Evolutionary conservation across 2,797 vertebrate genomes (phyloP), one percentile per base, ranked within the genome.

Genomic region (Propithecus perrieri): DNA sequence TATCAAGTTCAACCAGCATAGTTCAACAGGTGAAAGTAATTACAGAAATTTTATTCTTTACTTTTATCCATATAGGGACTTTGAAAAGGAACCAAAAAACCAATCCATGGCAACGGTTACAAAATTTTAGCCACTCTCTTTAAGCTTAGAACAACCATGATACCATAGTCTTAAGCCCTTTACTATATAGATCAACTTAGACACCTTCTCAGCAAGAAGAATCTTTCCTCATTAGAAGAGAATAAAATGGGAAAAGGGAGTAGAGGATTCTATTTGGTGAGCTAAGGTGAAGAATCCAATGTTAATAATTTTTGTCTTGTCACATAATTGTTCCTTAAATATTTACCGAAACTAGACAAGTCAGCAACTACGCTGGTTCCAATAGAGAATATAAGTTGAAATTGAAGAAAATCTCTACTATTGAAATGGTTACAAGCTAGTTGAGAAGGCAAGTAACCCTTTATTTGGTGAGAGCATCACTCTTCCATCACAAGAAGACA

Each of bases 1-100:
- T 30, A 71, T 53, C 89, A 86, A 85, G 48, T 69, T 97, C 69
- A 93, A 46, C 22, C 35, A 69, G n/a, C 43, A n/a, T 24, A 88
- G 35, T 84, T 97, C 89, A 94, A 63, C 38, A 94, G 75, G 79
- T 87, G 48, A 95, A 94, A 90, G 38, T 89, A 94, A 93, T 87
- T 61, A 91, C 46, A 95, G 6, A 14, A 28, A 80, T 86, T 89
- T 72, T 48, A 88, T 69, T 85, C 57, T 69, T 90, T 75, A 57
- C 11, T 92, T 90, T 95, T 92, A 89, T 41, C 26, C 43, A 55
- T 74, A 63, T 18, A 53, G 65, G 38, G 69, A 85, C 74, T 86
- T 93, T 81, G 33, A 80, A 90, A 74, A 5, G 7, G 11, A 28
- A 28, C 53, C 43, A 61, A 91, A 61, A 38, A 89, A 89, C 13